Conservation (phyloP, 2,113 vertebrate species). For the Boulengeromyrus knoepffleri region DNA sequence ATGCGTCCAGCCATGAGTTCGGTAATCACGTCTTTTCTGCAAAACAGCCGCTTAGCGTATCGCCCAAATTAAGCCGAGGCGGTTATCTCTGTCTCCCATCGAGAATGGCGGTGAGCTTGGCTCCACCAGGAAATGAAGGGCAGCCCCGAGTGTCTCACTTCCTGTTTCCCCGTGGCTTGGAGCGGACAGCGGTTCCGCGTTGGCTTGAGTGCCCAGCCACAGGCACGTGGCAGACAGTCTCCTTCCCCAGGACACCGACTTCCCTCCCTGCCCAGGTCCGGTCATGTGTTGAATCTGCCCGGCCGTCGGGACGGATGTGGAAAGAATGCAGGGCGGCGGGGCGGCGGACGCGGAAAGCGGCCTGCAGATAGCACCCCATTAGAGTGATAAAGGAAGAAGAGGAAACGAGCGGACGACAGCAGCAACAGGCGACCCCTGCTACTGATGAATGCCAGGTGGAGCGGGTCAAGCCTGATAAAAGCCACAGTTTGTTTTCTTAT, state of each 20-base stretch:
- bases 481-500: conserved; percentile 67
- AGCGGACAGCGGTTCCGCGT: neutral
- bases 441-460: conserved; percentile 69
- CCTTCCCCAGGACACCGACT: conserved; percentile 40
- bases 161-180: conserved; percentile 25
- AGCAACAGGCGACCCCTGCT: conserved; percentile 49
- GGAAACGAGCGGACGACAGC: conserved; percentile 61
- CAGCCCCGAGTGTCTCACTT: conserved; percentile 39
- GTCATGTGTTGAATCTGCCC: conserved; percentile 68
- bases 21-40: conserved; percentile 5
- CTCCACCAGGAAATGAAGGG: conserved; percentile 29
- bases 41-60: conserved; percentile 21
- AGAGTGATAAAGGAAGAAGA: conserved; percentile 66
- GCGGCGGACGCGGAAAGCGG: conserved; percentile 37
- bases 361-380: conserved; percentile 64
- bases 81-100: conserved; percentile 31
- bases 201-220: neutral
- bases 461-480: conserved; percentile 56
- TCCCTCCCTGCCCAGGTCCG: conserved; percentile 34
- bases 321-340: conserved; percentile 41
- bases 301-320: conserved; percentile 57
- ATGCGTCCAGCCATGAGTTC: conserved; percentile 20
- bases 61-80: conserved; percentile 36
- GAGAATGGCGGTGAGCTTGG: conserved; percentile 11
- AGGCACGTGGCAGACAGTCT: conserved; percentile 33